Conservation (phyloP, 2,113 vertebrate species). For the Macrotis lagotis region DNA sequence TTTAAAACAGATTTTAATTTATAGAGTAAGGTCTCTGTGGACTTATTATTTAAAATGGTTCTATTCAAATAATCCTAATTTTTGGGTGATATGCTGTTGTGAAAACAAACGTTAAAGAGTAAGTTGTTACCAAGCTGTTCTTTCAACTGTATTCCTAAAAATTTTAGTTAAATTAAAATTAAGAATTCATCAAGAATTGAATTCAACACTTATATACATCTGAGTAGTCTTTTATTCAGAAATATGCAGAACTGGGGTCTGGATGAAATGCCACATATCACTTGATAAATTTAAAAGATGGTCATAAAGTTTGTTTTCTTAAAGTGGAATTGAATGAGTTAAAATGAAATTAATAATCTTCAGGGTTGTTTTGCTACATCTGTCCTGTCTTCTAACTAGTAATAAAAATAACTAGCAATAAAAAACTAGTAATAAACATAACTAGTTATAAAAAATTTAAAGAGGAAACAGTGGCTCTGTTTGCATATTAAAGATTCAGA, state of each 20-base stretch:
- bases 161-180: not conserved
- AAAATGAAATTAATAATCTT: not conserved
- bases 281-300: constrained; percentile 34
- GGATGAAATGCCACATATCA: constrained; percentile 31
- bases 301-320: constrained; percentile 23
- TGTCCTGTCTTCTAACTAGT: constrained; percentile 28
- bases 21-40: constrained; percentile 20
- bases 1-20: constrained; percentile 13
- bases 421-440: too few relatives aligned
- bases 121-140: not conserved
- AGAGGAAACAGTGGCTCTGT: constrained; percentile 39
- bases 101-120: not conserved
- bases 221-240: constrained; percentile 28
- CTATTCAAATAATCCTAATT: not conserved
- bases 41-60: constrained; percentile 35
- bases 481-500: constrained; percentile 48
- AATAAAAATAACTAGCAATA: too few relatives aligned
- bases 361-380: constrained; percentile 19
- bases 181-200: not conserved
- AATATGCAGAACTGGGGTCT: constrained; percentile 20
- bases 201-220: constrained; percentile 15
- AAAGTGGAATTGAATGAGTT: not conserved
- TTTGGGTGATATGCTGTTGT: not conserved
- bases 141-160: not conserved
- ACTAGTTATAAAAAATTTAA: not conserved